Evolutionary conservation across 2,113 vertebrate species (phyloP).

Genomic region (Varanus salvator): DNA sequence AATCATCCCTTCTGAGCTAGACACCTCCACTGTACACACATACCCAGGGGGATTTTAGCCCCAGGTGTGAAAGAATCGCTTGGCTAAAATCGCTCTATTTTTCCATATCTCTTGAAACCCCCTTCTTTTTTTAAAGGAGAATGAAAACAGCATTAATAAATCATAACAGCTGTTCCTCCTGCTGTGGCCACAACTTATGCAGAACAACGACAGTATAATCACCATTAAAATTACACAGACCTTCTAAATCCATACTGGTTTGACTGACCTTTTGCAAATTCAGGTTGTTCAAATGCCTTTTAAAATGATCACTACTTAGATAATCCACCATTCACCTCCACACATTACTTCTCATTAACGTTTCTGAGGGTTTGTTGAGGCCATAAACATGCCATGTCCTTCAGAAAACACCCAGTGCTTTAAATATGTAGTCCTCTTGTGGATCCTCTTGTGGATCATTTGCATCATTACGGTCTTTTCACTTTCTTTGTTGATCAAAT

Average conservation of each 20-base stretch:
- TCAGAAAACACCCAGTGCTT: not conserved
- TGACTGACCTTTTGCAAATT: conserved; percentile 9
- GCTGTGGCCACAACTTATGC: conserved; percentile 18
- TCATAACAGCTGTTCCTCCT: conserved; percentile 26
- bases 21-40: not conserved
- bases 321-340: not conserved
- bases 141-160: conserved; percentile 38
- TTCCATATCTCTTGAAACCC: conserved; percentile 25
- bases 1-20: conserved; percentile 1
- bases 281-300: conserved; percentile 18
- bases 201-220: conserved; percentile 7
- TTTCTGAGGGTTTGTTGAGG: conserved; percentile 11
- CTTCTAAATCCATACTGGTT: conserved; percentile 13
- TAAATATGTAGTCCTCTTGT: conserved; percentile 35
- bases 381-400: conserved; percentile 25
- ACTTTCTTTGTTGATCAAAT: conserved; percentile 28
- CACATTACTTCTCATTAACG: conserved; percentile 3
- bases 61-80: conserved; percentile 17
- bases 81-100: not conserved
- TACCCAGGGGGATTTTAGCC: not conserved
- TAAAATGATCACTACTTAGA: not conserved
- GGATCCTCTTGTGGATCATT: not conserved
- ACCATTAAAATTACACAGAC: conserved; percentile 22
- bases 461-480: conserved; percentile 42
- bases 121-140: not conserved